Conservation (phyloP, 2,113 vertebrate genomes). For the Limnothrissa miodon region DNA sequence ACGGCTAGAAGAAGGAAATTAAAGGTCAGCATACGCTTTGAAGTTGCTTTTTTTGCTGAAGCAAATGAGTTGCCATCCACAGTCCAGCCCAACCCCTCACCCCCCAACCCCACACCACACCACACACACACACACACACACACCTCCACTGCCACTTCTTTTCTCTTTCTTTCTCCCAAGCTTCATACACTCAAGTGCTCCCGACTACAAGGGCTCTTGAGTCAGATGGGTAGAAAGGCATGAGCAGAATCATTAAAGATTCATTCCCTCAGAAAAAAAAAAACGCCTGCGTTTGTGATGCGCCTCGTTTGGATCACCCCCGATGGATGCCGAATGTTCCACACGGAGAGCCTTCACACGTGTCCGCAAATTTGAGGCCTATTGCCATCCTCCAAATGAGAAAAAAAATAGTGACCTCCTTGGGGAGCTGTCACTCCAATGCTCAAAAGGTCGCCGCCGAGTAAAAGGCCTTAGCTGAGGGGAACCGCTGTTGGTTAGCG, state of each 20-base stretch:
- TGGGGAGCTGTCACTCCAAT: neutral
- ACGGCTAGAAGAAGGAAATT: constrained; percentile 30
- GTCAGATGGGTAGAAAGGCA: neutral
- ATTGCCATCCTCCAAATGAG: constrained; percentile 26
- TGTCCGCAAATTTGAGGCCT: neutral
- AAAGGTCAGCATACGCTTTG: constrained; percentile 54
- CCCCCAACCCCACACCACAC: constrained; percentile 4
- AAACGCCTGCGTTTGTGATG: neutral
- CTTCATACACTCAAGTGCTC: neutral
- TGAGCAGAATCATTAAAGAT: neutral
- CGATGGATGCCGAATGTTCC: neutral
- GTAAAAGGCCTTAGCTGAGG: neutral
- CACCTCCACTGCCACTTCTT: neutral
- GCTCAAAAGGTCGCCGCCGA: neutral
- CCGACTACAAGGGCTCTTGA: constrained; percentile 6
- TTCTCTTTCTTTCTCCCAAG: neutral
- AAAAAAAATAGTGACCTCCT: constrained; percentile 31
- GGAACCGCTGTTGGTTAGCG: neutral
- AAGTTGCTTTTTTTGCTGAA: constrained; percentile 40
- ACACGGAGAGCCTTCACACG: neutral
- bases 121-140: constrained; percentile 18
- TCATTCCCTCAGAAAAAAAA: neutral
- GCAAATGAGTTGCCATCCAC: constrained; percentile 39
- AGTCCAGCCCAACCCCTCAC: no score
- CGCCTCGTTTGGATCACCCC: neutral